phyloP scores from a whole-genome alignment of 2,797 vertebrate species.

The Balearica regulorum region DNA sequence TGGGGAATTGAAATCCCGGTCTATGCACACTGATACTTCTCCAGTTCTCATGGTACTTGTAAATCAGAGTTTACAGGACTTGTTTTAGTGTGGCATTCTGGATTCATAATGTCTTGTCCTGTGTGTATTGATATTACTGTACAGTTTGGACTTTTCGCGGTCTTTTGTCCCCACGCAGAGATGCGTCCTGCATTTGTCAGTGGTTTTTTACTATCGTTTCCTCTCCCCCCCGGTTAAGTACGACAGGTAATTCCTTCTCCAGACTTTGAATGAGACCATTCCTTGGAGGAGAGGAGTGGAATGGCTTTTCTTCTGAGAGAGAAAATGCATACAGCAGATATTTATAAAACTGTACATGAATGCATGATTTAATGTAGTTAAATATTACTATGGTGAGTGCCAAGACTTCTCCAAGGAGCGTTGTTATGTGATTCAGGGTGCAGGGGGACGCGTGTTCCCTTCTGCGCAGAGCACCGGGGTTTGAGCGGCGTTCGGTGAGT shows the following conservation, averaged over 20 bases:
- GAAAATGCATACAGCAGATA: not conserved
- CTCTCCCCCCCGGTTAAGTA: not conserved
- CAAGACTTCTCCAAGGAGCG: not conserved
- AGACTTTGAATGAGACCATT: not conserved
- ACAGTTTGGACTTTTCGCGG: not conserved
- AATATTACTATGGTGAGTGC: constrained; percentile 12
- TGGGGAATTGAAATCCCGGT: not conserved
- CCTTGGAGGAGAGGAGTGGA: not conserved
- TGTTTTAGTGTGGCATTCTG: not conserved
- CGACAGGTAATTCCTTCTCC: not conserved
- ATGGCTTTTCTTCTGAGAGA: not conserved
- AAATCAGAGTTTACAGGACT: not conserved
- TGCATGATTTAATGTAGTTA: constrained; percentile 16
- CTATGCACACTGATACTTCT: not conserved
- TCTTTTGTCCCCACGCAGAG: not conserved
- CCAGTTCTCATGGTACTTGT: not conserved
- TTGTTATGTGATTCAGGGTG: not conserved
- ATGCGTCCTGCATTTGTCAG: not conserved
- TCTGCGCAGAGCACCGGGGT: not conserved
- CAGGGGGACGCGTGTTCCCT: not conserved
- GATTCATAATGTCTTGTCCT: not conserved
- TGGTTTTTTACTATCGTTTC: not conserved
- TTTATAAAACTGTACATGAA: not conserved
- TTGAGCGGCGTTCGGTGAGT: not conserved
- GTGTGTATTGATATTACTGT: not conserved